Conservation (phyloP, 2,797 vertebrate species). For the Tamandua tetradactyla region DNA sequence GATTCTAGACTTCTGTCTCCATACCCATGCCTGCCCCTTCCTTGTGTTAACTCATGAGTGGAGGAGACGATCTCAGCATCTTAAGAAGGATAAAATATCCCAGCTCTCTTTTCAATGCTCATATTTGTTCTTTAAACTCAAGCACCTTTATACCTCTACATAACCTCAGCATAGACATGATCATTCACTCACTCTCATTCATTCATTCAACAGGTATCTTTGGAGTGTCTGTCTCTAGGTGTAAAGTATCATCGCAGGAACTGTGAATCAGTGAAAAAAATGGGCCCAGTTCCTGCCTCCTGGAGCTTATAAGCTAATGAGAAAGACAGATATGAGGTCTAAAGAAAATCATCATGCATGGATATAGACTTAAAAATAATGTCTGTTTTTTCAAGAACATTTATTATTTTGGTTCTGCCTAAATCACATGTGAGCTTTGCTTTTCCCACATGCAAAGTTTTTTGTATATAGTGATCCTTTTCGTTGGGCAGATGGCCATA, state of each 20-base stretch:
- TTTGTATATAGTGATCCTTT: neutral
- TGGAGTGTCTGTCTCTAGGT: neutral
- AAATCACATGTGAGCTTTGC: neutral
- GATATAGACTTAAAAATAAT: neutral
- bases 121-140: neutral
- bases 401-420: neutral
- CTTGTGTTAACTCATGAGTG: neutral
- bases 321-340: neutral
- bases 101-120: neutral
- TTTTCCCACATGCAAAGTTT: neutral
- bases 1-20: neutral
- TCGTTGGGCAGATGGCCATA: neutral
- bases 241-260: neutral
- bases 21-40: neutral
- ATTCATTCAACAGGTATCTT: neutral
- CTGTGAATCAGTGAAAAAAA: neutral
- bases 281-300: neutral
- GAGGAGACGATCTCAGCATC: neutral
- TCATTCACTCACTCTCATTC: neutral
- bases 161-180: neutral
- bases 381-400: neutral
- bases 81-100: neutral
- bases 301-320: neutral
- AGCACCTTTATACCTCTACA: neutral
- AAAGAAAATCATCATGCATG: neutral